Evolutionary conservation across 2,888 invertebrate species (phyloP), one percentile per base, ranked within the genome.

Genomic region (Heteromurus nitidus): DNA sequence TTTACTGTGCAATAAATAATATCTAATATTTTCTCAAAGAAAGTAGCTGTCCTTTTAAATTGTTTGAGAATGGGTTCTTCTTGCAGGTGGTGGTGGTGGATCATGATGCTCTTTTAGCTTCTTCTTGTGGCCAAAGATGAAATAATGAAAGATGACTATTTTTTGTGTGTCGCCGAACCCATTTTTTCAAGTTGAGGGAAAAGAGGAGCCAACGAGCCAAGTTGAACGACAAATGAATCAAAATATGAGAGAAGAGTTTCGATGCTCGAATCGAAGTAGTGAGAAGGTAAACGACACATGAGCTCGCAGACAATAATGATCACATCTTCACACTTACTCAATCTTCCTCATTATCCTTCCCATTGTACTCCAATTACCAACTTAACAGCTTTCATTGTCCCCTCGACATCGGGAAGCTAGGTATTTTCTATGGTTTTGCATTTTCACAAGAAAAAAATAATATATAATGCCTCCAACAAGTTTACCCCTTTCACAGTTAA

Each of bases 301-400:
- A n/a, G n/a, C n/a, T n/a, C n/a, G n/a, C n/a, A n/a, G n/a, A n/a
- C n/a, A n/a, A n/a, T n/a, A n/a, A n/a, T n/a, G n/a, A n/a, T n/a
- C n/a, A n/a, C n/a, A n/a, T n/a, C 47, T 47, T 47, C 47, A 11
- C 16, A 13, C 47, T 47, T 47, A 47, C 55, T 5, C n/a, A n/a
- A n/a, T 50, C 22, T 50, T 2, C 44, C 64, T 64, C 64, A 64
- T 64, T 64, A 64, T 42, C 42, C 20, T 42, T 42, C 20, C 42
- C 42, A 64, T 64, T 64, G 64, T 64, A 42, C 24, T 64, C 64
- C 64, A 64, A 64, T 64, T 64, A 64, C 64, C 24, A 64, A 44
- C 24, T 30, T 28, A 42, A 30, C 16, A 16, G n/a, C 22, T 26
- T 9, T 31, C 31, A 31, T 62, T 64, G 64, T 64, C 36, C 18